Base-by-base conservation (phyloP, 2,888 invertebrate species). In the Melieria crassipennis region DNA sequence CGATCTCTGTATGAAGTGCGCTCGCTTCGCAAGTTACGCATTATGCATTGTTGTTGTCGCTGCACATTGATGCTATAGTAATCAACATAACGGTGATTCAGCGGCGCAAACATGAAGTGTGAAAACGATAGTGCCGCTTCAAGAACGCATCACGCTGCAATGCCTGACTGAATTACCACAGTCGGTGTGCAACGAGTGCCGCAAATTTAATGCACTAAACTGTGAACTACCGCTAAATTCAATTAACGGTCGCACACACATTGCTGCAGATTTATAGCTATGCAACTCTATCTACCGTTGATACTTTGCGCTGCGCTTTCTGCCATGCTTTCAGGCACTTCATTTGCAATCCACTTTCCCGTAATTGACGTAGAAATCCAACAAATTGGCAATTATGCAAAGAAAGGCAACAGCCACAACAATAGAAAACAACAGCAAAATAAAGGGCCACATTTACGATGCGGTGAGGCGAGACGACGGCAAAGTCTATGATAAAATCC, bases 311-410 rank as follows among this genome's bases (percentile, higher is more conserved):
- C 30, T 30, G 30, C 30, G 30, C 30, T 30, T 30, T 30, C 30
- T 30, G 30, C 30, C 30, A 30, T 30, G 30, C 2, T 30, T 30
- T 30, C 30, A 30, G 30, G 30, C 30, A 30, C 30, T 50, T 50
- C 9, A 10, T 50, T 50, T 50, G 10, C 50, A 50, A 50, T 10
- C 11, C 9, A 50, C 11, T 50, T 50, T 50, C 50, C 11, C 30
- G 30, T 30, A 30, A 30, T 30, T 50, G 9, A 10, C 50, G 3
- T 11, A 50, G 11, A 50, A 50, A 50, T 50, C 64, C 42, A 30
- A 64, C 64, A 64, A 64, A 64, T 64, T 64, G 64, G 42, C 64
- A 64, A 64, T 64, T 64, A 64, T 16, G 52, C 64, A 65, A 57
- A 57, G 47, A 45, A 4, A 56, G 56, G 11, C 45, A 42, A 11